Conservation (phyloP, 2,113 vertebrate species). For the Pheucticus melanocephalus region DNA sequence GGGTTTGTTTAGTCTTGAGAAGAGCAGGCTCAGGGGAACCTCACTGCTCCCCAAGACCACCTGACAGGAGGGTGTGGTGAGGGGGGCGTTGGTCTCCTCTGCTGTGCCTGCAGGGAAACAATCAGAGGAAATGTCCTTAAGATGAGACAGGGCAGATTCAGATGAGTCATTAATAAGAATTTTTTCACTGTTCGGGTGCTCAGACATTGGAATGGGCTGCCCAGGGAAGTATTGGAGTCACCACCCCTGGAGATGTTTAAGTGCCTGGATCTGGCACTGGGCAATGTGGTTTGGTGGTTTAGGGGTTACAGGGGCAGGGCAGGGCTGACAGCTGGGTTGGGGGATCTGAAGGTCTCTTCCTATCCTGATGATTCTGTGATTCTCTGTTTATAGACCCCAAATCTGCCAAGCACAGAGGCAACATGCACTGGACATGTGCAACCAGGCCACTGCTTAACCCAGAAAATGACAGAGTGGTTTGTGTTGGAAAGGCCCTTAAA, state of each 20-base stretch:
- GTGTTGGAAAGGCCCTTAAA: not conserved
- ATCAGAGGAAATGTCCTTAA: not conserved
- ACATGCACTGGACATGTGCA: rapidly evolving
- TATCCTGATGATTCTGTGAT: not conserved
- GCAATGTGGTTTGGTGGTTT: not conserved
- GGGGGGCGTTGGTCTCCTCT: not conserved
- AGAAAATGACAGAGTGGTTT: not conserved
- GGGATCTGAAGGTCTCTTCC: not conserved
- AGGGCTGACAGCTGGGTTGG: not conserved
- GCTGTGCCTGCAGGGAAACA: not conserved
- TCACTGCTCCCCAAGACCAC: not conserved
- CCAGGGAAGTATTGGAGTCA: not conserved
- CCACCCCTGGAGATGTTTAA: not conserved
- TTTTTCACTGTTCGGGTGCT: not conserved
- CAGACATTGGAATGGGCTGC: not conserved
- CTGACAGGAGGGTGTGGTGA: not conserved
- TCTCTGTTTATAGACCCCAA: rapidly evolving
- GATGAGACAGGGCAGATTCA: not conserved
- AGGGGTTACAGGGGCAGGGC: not conserved
- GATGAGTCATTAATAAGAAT: not conserved
- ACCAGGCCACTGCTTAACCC: not conserved
- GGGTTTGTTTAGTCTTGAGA: not conserved
- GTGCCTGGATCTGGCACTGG: rapidly evolving
- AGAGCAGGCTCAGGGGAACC: not conserved
- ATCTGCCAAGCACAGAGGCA: not conserved